Base-by-base conservation (phyloP, 2,797 vertebrate species). In the Premnoplex brunnescens region DNA sequence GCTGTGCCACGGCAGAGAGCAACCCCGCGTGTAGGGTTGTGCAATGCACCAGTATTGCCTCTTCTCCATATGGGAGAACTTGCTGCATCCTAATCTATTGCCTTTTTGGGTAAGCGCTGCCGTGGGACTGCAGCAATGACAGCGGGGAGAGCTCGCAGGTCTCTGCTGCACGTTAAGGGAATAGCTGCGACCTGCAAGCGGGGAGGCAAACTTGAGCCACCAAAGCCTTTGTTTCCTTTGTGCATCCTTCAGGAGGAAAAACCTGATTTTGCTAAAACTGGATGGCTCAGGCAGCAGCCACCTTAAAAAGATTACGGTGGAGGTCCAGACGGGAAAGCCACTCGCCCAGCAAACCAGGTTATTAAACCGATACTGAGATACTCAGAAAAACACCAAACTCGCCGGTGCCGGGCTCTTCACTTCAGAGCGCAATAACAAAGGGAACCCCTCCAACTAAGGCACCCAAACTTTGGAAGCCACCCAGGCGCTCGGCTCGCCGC, bases 11-110 rank as follows among this genome's bases (percentile, higher is more conserved):
- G 44, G 72, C 30, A 15, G 8, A 39, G 73, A 60, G 85, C 39
- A 75, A 3, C 44, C 79, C 74, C 4, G 43, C 41, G 37, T 78
- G 89, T 60, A 48, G 91, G 83, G 91, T 97, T 97, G 97, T 97
- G 97, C 97, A 97, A 94, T 98, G 98, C 97, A 96, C 97, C 97
- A 97, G 91, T 16, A 59, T 94, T 43, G 93, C 58, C 95, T 95
- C 92, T 49, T 74, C 95, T 79, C 93, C 95, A 51, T 95, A 69
- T 58, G 51, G 93, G 55, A 54, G 85, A 95, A 92, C 85, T 72
- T 52, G 96, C 93, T 83, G 66, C 96, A 96, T 97, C 92, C 95
- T 92, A 22, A 71, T 83, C 91, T 68, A 91, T 96, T 84, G 92
- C 88, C 97, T 96, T 95, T 92, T 54, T 90, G 86, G 95, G 95